These are phyloP conservation scores for Cryptocheilus praepositus DNA, from an alignment of 2,888 invertebrate genomes.

Conservation along the genomic window DNA sequence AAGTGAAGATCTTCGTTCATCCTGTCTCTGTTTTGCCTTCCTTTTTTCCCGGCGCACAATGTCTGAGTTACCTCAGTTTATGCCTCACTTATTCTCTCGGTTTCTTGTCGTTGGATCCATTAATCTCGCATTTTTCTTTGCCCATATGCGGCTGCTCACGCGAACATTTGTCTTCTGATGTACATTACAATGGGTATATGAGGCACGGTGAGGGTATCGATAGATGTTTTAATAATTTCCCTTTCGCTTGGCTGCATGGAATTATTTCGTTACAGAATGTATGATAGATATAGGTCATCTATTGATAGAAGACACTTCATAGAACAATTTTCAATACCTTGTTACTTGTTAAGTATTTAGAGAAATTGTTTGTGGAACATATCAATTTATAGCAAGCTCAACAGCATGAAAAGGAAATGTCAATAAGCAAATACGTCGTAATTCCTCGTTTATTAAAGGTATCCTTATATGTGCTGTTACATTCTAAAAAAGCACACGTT, in stretches of 20 bases:
- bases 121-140: slow-evolving; percentile 30
- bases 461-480: too few species aligned
- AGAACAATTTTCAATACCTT: too few species aligned
- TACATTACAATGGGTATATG: slow-evolving; percentile 19
- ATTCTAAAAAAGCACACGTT: too few species aligned
- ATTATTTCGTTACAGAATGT: slow-evolving; percentile 14
- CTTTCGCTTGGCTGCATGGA: slow-evolving; percentile 32
- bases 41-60: slow-evolving; percentile 5
- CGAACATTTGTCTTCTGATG: slow-evolving; percentile 43
- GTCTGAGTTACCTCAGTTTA: slow-evolving; percentile 14
- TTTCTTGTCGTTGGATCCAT: slow-evolving; percentile 22
- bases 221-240: slow-evolving; percentile 33
- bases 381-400: too few species aligned
- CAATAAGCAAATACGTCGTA: too few species aligned
- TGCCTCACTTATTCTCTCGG: slow-evolving; percentile 1
- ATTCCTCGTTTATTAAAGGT: too few species aligned
- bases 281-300: too few species aligned
- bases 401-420: too few species aligned
- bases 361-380: too few species aligned
- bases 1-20: slow-evolving; percentile 47
- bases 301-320: too few species aligned
- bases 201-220: slow-evolving; percentile 15
- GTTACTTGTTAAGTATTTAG: too few species aligned
- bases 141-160: slow-evolving; percentile 26
- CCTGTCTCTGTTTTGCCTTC: slow-evolving; percentile 8